Base-by-base conservation (phyloP, 2,797 vertebrate species). In the Ptychobarbus kaznakovi region DNA sequence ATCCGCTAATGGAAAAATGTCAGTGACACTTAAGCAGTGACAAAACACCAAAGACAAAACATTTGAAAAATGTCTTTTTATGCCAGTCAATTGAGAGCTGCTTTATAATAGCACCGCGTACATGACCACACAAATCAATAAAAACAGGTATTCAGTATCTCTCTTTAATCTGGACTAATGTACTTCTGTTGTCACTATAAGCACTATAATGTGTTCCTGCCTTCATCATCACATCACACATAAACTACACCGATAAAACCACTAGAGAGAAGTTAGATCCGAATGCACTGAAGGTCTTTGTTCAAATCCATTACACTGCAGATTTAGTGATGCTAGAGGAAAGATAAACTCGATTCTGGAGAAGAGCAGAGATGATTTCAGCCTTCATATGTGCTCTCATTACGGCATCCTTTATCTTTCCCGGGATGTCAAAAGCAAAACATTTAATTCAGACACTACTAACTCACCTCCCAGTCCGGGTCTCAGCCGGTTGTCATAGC, bases 401-500 rank as follows among this genome's bases (percentile, higher is more conserved):
- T 58, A 35, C 6, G 8, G 2, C 70, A 74, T 61, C 53, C n/a
- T 82, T 28, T n/a, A 74, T 74, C 28, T 58, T 70, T 58, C 42
- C 70, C 1, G 6, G 32, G 49, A 76, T 65, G 53, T 49, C 25
- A 75, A 49, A 81, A 18, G 44, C 56, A 51, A 51, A 13, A 2
- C 2, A 18, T 61, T 61, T 25, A 73, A 46, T 35, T 82, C 53
- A 46, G 32, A 66, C 18, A 9, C 18, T 38, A 25, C 28, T 66
- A 78, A 73, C 95, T 97, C 96, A 99, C 98, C 98, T 95, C 97
- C 98, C 72, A 99, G 95, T 92, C 98, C 98, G 87, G 98, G 98
- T 92, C 98, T 96, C 85, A 99, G 96, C 44, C 98, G 97, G 94
- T 99, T 99, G 94, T 99, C 98, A 73, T 99, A 99, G 88, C 97